A percentile compares a stretch with the other conserved stretches of the same genome.
Conservation (phyloP, 2,113 vertebrate species). For the Chionomys nivalis region DNA sequence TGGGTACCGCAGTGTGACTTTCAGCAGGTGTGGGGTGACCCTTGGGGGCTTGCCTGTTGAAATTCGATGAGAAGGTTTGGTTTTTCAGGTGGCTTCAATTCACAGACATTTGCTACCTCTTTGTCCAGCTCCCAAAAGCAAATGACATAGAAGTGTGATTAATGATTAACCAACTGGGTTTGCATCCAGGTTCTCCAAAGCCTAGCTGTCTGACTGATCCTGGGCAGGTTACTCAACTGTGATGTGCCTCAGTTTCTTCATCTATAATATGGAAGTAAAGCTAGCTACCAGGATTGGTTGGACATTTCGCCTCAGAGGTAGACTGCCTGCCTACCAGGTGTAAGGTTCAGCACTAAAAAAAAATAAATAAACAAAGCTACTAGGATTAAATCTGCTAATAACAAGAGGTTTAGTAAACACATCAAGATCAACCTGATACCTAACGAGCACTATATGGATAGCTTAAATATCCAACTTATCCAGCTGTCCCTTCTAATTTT, state of each 20-base stretch:
- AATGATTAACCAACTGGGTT: background rate
- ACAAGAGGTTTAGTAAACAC: background rate
- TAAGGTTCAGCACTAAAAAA: background rate
- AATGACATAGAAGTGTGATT: background rate
- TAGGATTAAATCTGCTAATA: background rate
- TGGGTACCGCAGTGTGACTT: background rate
- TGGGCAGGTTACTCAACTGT: background rate
- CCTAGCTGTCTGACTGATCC: background rate
- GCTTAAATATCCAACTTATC: background rate
- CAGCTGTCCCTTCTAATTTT: background rate
- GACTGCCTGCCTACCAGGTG: background rate
- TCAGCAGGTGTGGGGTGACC: background rate
- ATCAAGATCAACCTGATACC: background rate
- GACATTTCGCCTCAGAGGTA: background rate
- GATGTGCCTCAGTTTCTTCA: background rate
- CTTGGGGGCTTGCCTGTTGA: background rate
- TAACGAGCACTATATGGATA: background rate
- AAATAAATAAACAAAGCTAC: background rate
- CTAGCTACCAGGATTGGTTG: background rate
- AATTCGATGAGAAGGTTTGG: background rate
- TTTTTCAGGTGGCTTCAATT: background rate
- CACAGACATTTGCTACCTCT: background rate
- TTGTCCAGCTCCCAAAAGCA: background rate
- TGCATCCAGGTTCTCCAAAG: background rate
- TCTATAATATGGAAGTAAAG: constrained; percentile 5